Percentiles rank a stretch among this genome's conserved stretches.
Evolutionary conservation across 1,140 invertebrate genomes (phyloP).

Genomic region (Cyphomyrmex costatus): DNA sequence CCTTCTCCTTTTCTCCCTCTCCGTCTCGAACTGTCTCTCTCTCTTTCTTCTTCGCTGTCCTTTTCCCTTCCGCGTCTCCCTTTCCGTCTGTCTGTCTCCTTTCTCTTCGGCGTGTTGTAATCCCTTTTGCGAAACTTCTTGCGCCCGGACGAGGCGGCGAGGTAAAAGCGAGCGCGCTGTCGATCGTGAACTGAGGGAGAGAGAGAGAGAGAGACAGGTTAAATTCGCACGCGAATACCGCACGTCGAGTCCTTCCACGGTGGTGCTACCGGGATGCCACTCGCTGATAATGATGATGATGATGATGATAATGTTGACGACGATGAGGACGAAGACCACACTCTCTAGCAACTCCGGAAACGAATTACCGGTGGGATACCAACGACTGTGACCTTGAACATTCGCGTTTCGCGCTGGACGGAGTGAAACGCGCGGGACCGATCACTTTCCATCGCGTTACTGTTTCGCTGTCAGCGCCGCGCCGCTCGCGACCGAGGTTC

Average conservation of each 20-base stretch:
- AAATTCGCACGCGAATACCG: constrained; percentile 33
- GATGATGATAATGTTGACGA: not conserved
- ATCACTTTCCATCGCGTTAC: constrained; percentile 64
- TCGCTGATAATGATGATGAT: constrained; percentile 23
- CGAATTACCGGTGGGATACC: constrained; percentile 62
- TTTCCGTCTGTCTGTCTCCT: constrained; percentile 75
- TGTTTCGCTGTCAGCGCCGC: constrained; percentile 35
- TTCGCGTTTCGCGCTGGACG: constrained; percentile 61
- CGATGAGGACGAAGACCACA: constrained; percentile 4
- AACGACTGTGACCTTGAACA: constrained; percentile 67
- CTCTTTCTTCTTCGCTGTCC: constrained; percentile 66
- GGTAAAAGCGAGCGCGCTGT: constrained; percentile 59
- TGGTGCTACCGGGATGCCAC: constrained; percentile 38
- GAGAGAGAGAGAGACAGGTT: constrained; percentile 40
- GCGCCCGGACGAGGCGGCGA: constrained; percentile 71
- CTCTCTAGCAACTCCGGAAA: constrained; percentile 64
- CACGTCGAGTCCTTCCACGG: constrained; percentile 25
- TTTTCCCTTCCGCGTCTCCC: constrained; percentile 69
- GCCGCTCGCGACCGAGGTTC: not conserved
- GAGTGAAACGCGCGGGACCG: constrained; percentile 41
- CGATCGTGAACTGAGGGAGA: constrained; percentile 57
- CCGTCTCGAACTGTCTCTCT: constrained; percentile 52
- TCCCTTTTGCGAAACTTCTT: constrained; percentile 84
- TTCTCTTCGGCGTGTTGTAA: constrained; percentile 83
- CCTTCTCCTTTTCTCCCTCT: constrained; percentile 61